These are phyloP conservation scores for Cheilosia impressa DNA, from an alignment of 2,888 invertebrate genomes.

Conservation along the genomic window DNA sequence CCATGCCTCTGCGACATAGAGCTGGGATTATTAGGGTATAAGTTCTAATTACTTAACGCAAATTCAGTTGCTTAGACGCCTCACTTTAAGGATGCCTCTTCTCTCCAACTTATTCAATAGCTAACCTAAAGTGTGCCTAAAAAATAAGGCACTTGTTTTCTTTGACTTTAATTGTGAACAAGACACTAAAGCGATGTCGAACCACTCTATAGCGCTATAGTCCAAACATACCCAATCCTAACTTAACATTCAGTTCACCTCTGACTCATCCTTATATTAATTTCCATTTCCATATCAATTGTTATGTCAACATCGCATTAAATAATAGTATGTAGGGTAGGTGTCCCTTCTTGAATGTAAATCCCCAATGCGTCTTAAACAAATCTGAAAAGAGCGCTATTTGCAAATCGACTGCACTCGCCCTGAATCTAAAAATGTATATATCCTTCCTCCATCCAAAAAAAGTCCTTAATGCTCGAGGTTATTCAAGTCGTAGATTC, in stretches of 20 bases:
- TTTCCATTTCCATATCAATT: constrained; percentile 38
- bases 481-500: constrained; percentile 2
- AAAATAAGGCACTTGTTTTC: no score
- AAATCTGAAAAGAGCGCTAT: constrained; percentile 1
- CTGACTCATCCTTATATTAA: constrained; percentile 40
- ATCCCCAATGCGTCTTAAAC: not conserved
- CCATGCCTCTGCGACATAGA: no score
- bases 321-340: constrained; percentile 14
- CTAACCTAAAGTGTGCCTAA: no score
- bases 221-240: constrained; percentile 1
- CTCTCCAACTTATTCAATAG: no score
- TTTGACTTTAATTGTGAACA: no score
- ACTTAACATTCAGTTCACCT: constrained; percentile 54
- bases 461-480: constrained; percentile 13
- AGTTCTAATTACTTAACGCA: no score
- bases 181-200: no score
- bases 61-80: no score
- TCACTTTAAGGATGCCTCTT: no score
- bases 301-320: constrained; percentile 25
- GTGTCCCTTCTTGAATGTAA: constrained; percentile 12
- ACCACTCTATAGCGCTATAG: no score
- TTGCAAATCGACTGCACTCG: constrained; percentile 29
- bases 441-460: not conserved
- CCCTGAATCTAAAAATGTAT: constrained; percentile 17
- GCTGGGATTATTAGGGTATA: no score